Base-by-base conservation (phyloP, 2,888 invertebrate species). In the Lepidocyrtinus sp. region DNA sequence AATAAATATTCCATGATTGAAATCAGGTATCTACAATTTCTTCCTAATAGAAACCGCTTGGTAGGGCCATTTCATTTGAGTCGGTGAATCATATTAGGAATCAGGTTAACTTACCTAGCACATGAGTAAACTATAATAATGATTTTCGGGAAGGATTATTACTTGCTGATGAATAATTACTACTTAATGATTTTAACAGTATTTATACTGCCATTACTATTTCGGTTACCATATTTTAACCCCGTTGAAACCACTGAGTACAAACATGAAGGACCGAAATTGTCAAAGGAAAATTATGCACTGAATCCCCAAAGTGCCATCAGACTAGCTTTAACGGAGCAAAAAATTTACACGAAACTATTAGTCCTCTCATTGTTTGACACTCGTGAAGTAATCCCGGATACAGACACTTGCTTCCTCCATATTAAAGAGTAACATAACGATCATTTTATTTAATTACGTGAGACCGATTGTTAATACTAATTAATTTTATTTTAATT, bases 321-420 rank as follows among this genome's bases (percentile, higher is more conserved):
- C 15, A 45, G 55, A 17, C 26, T 69, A 5, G 69, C 69, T 1
- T 17, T 69, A 7, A 26, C n/a, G 2, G 69, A 69, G 55, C 69
- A 55, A 21, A 69, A 69, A 24, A 25, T 69, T 9, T 36, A 17
- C 55, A 55, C 17, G 1, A 55, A 22, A 17, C 69, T 69, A 22
- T 1, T 2, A 2, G 69, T 69, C 17, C 22, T 55, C 7, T 50
- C 55, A 1, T 25, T 69, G 25, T 55, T 69, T 15, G 69, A 55
- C 25, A 22, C 69, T n/a, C 45, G 67, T 1, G 46, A 46, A 2
- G 22, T 1, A 0, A 67, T 67, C n/a, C 67, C 67, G 22, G 15
- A 22, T 15, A 55, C 24, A 1, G 69, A 50, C 26, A n/a, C 9
- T 12, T 69, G 69, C 21, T 69, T n/a, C n/a, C 50, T 1, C 1